Conservation (phyloP, 2,113 vertebrate genomes). For the Chunga burmeisteri region DNA sequence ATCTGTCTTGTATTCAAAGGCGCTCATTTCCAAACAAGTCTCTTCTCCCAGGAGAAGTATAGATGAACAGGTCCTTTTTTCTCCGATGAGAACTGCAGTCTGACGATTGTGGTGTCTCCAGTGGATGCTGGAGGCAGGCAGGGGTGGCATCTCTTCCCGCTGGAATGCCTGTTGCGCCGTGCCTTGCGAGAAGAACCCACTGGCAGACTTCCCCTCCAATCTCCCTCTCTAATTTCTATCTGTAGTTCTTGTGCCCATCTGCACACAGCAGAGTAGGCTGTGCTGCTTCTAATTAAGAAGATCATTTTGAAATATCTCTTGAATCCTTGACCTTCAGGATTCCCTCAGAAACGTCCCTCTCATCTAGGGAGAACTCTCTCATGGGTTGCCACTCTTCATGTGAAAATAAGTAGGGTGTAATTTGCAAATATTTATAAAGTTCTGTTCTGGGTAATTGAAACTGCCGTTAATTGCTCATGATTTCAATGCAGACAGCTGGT, state of each 20-base stretch:
- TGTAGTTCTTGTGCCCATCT: neutral
- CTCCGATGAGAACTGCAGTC: neutral
- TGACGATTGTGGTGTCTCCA: neutral
- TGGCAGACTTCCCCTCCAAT: neutral
- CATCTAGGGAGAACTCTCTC: neutral
- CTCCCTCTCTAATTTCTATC: neutral
- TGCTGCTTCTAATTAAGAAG: slow-evolving; percentile 32
- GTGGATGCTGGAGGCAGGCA: neutral
- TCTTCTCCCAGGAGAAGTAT: neutral
- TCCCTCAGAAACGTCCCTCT: neutral
- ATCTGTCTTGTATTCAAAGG: neutral
- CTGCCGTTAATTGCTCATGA: slow-evolving; percentile 38
- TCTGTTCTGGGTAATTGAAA: slow-evolving; percentile 32
- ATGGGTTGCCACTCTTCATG: neutral
- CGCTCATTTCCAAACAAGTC: neutral
- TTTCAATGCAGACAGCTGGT: slow-evolving; percentile 50
- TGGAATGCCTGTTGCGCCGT: neutral
- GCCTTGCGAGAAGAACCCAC: neutral
- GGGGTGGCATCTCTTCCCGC: neutral
- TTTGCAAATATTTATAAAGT: slow-evolving; percentile 34
- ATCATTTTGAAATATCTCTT: neutral
- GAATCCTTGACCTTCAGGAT: neutral
- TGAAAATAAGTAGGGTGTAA: slow-evolving; percentile 15
- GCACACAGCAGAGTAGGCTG: neutral
- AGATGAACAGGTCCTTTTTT: slow-evolving; percentile 18